Conservation (phyloP, 2,113 vertebrate genomes). For the Platichthys flesus region DNA sequence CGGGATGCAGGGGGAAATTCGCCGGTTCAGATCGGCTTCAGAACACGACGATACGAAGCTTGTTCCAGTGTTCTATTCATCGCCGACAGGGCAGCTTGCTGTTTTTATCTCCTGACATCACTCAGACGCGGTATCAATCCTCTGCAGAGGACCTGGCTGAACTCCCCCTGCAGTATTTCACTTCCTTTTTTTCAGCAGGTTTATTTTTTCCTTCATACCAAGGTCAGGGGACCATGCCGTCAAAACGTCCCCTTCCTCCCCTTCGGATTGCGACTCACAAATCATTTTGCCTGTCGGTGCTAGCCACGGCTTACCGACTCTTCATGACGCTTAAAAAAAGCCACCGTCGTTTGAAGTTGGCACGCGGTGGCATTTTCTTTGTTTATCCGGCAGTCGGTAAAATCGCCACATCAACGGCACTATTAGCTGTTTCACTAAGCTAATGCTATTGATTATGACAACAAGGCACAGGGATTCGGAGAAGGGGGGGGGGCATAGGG, state of each 20-base stretch:
- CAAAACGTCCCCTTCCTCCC: constrained; percentile 34
- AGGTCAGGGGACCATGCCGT: constrained; percentile 39
- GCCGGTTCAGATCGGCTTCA: constrained; percentile 44
- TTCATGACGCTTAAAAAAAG: constrained; percentile 27
- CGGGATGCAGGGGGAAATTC: constrained; percentile 29
- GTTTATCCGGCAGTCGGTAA: neutral
- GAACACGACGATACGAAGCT: constrained; percentile 49
- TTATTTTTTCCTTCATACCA: neutral
- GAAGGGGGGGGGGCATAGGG: too few species aligned
- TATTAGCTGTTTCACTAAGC: constrained; percentile 35
- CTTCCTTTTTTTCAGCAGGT: neutral
- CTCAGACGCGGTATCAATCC: constrained; percentile 36
- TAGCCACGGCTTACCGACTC: constrained; percentile 55
- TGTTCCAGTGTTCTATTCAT: constrained; percentile 61
- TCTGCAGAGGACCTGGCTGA: constrained; percentile 29
- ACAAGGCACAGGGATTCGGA: too few species aligned
- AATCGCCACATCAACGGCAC: constrained; percentile 29
- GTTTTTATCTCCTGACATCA: constrained; percentile 45
- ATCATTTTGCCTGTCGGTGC: constrained; percentile 58
- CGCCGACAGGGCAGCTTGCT: constrained; percentile 41
- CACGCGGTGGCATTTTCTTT: neutral
- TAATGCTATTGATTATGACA: too few species aligned
- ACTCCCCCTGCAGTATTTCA: constrained; percentile 18
- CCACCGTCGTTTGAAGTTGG: constrained; percentile 39
- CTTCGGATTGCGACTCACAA: constrained; percentile 48